Evolutionary conservation across 1,140 invertebrate genomes (phyloP), one percentile per base, ranked within the genome.

Genomic region (Mya arenaria): DNA sequence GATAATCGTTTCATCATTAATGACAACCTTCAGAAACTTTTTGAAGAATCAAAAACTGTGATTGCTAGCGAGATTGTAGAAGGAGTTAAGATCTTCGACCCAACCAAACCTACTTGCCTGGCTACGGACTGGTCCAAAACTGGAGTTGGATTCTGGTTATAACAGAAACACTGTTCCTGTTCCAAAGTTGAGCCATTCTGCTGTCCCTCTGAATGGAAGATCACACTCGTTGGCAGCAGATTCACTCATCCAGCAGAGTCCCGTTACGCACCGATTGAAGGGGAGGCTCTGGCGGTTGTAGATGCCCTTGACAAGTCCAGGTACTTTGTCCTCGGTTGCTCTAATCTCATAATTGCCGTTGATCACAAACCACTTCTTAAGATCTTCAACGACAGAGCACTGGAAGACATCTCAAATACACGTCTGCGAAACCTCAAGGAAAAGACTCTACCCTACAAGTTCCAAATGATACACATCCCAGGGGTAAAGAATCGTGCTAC

Each of bases 341-440:
- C 71, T 5, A 23, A 86, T 25, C 82, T 89, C 5, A 82, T 84
- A 25, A 28, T 88, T 8, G 84, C 82, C 15, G 83, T 79, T 30
- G 82, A 71, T 39, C 83, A 86, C 48, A 88, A 88, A 82, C 85
- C 87, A 15, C 80, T 87, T 6, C 65, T 86, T 10, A 72, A 83
- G 41, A 48, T 84, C 0, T 62, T 86, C 48, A 56, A 78, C 28
- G 81, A 87, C 58, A 32, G 81, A 15, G 83, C 73, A n/a, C 60
- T 86, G 10, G 74, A 81, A 6, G 78, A 75, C 17, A 85, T 86
- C 30, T 34, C 73, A 1, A 86, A 85, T 52, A 56, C 44, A 48
- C 37, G 82, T 8, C 66, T 87, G 4, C 25, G 65, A 60, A 86
- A 84, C 56, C 72, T 83, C 0, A 86, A 85, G 39, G 79, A 86